Percentiles rank a stretch among this genome's conserved stretches.
These are phyloP conservation scores for Agraylea sexmaculata DNA, from an alignment of 1,140 invertebrate genomes.

Conservation along the genomic window DNA sequence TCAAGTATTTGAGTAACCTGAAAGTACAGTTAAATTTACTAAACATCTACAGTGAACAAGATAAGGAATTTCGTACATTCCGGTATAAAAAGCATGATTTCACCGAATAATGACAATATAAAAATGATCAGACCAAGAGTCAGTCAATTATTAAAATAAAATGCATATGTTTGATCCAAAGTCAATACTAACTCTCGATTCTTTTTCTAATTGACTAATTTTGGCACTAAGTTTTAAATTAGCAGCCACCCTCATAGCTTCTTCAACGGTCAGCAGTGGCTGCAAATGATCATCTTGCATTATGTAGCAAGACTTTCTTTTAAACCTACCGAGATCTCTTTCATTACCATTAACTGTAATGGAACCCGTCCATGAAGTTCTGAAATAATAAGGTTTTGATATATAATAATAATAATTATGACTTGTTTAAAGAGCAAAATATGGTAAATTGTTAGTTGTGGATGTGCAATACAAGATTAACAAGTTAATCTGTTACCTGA, in stretches of 20 bases:
- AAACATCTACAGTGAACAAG: no score
- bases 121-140: no score
- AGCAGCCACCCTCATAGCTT: conserved; percentile 76
- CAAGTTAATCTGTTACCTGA: no score
- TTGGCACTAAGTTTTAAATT: conserved; percentile 71
- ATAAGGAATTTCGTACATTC: no score
- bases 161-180: neutral
- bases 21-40: no score
- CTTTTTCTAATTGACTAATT: conserved; percentile 49
- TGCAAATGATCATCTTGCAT: conserved; percentile 82
- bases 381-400: conserved; percentile 27
- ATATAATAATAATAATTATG: no score
- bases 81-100: no score
- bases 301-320: conserved; percentile 80
- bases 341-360: conserved; percentile 57
- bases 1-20: conserved; percentile 29
- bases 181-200: conserved; percentile 46
- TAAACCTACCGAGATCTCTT: conserved; percentile 63
- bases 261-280: conserved; percentile 69
- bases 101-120: no score
- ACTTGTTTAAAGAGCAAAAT: no score
- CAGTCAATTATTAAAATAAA: no score
- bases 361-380: conserved; percentile 42
- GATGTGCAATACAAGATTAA: no score
- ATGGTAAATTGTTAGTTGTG: no score